Percentiles rank a stretch among this genome's conserved stretches.
These are phyloP conservation scores for Fulmarus glacialis DNA, from an alignment of 2,113 vertebrate genomes.

Conservation along the genomic window DNA sequence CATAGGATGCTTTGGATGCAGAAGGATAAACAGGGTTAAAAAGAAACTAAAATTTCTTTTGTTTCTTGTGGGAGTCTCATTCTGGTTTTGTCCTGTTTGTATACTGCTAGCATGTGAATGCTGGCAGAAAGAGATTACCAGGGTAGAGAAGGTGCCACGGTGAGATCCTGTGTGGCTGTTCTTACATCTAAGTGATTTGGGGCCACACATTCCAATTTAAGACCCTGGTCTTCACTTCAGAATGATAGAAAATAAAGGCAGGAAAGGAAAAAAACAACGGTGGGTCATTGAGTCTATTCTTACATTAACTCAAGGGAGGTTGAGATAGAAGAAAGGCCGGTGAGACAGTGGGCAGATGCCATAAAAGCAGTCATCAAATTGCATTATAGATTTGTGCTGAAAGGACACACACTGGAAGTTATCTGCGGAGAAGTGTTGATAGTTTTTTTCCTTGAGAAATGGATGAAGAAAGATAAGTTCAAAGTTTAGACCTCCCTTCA, in stretches of 20 bases:
- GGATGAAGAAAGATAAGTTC: neutral
- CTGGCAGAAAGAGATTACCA: neutral
- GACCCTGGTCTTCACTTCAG: neutral
- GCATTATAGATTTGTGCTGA: neutral
- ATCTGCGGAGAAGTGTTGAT: neutral
- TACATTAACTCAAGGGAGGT: neutral
- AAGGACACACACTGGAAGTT: neutral
- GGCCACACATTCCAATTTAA: accelerated
- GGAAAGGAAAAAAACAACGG: neutral
- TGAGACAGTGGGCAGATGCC: neutral
- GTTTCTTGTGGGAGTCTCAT: neutral
- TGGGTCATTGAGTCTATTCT: neutral
- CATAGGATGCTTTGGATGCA: neutral
- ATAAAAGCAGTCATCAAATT: neutral
- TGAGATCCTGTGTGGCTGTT: neutral
- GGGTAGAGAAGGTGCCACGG: neutral
- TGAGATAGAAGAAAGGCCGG: neutral
- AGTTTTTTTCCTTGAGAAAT: neutral
- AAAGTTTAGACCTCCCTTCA: neutral
- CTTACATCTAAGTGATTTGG: neutral
- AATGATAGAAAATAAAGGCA: neutral
- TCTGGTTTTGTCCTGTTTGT: neutral
- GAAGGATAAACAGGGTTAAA: neutral
- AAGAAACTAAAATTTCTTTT: neutral
- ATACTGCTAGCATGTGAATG: neutral